These are phyloP conservation scores for Phenganax subtilis DNA, from an alignment of 92 coral and sea anemone genomes.

Conservation along the genomic window DNA sequence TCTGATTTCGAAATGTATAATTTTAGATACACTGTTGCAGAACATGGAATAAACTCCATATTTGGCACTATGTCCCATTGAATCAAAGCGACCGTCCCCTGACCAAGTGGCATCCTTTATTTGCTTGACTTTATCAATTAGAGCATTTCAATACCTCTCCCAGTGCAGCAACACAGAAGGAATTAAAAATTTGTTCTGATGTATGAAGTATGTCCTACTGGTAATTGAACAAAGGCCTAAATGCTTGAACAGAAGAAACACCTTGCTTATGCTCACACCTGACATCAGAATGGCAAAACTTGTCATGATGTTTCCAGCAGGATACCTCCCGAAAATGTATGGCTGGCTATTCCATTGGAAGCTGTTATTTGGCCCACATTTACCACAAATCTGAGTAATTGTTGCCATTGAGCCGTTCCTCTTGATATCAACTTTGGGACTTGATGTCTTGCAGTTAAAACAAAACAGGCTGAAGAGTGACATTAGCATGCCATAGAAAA, in stretches of 20 bases:
- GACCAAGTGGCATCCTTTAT: constrained; percentile 10
- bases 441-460: neutral
- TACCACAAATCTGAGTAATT: constrained; percentile 37
- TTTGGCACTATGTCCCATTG: no score
- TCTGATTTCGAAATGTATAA: neutral
- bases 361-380: constrained; percentile 36
- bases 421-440: constrained; percentile 36
- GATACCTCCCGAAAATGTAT: neutral
- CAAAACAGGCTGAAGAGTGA: neutral
- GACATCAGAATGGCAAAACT: constrained; percentile 32
- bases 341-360: constrained; percentile 39
- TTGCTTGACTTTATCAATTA: constrained; percentile 5
- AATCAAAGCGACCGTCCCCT: neutral
- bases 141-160: constrained; percentile 24
- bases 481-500: constrained; percentile 7
- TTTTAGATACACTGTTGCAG: constrained; percentile 1
- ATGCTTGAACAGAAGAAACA: constrained; percentile 7
- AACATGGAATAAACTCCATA: neutral
- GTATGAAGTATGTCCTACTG: constrained; percentile 27
- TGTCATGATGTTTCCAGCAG: constrained; percentile 33
- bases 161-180: constrained; percentile 33
- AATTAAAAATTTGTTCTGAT: constrained; percentile 31
- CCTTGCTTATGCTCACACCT: constrained; percentile 20
- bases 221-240: constrained; percentile 13
- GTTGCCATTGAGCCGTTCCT: constrained; percentile 51